Conservation (phyloP, 1,140 invertebrate species). For the Bursaphelenchus mucronatus region DNA sequence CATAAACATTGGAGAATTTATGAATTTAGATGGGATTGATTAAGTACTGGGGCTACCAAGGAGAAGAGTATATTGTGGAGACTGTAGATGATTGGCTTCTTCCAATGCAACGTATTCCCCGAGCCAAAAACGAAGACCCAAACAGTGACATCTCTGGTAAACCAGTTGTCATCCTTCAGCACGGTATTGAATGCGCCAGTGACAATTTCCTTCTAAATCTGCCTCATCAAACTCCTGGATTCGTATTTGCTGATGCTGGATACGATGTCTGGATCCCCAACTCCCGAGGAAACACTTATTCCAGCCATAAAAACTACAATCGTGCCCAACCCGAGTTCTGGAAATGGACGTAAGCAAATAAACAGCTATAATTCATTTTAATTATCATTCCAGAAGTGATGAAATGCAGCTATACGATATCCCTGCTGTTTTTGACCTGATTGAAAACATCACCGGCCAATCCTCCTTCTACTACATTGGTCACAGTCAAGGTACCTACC, state of each 20-base stretch:
- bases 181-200: slow-evolving; percentile 73
- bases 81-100: slow-evolving; percentile 70
- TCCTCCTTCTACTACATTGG: slow-evolving; percentile 39
- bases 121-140: slow-evolving; percentile 61
- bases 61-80: slow-evolving; percentile 67
- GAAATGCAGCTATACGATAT: slow-evolving; percentile 73
- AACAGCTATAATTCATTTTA: no score
- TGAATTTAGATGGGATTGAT: slow-evolving; percentile 41
- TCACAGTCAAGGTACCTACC: no score
- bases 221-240: slow-evolving; percentile 62
- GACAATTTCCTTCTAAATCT: slow-evolving; percentile 68
- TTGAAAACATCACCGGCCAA: slow-evolving; percentile 64
- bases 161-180: slow-evolving; percentile 66
- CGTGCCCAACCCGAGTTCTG: background rate
- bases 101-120: slow-evolving; percentile 71
- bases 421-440: slow-evolving; percentile 69
- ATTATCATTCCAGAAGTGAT: slow-evolving; percentile 67
- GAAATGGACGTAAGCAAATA: background rate
- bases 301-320: slow-evolving; percentile 60
- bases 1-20: no score
- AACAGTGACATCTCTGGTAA: background rate
- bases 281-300: slow-evolving; percentile 68
- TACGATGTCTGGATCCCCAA: slow-evolving; percentile 76
- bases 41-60: slow-evolving; percentile 66
- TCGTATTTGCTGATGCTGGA: slow-evolving; percentile 67